Base-by-base conservation (phyloP, 2,797 vertebrate genomes). In the Micropoecilia bifurca region DNA sequence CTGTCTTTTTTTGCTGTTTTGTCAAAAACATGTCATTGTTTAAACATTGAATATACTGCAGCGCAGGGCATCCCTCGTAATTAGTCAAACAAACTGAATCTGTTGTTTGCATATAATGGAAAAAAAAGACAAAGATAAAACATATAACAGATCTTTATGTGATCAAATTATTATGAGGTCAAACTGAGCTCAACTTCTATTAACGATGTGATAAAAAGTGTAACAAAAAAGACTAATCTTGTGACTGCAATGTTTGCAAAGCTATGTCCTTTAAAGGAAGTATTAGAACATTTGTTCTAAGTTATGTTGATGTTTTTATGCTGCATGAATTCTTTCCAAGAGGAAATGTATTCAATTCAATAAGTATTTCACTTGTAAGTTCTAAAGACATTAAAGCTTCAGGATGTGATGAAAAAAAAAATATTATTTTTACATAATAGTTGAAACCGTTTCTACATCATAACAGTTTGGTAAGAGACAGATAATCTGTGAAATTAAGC, bases 11-110 rank as follows among this genome's bases (percentile, higher is more conserved):
- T 33, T n/a, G n/a, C 55, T 79, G 16, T 78, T 57, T 73, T 61
- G 59, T 61, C 39, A 80, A 69, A 61, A 46, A 30, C 33, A 30
- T 50, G 18, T 71, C 18, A 71, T 46, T 78, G 39, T 57, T 72
- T 78, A 43, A 57, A 16, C 50, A 43, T 4, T 47, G 18, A 14
- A 7, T 30, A 16, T 43, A n/a, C 10, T n/a, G 25, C 41, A 69
- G 28, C n/a, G 36, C 39, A 55, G 28, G 13, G 59, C 12, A 61
- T 30, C 47, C 46, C 14, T 48, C 48, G 16, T 47, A 47, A 68
- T 25, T 41, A 33, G 45, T 30, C 25, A 33, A 18, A 43, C 39
- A 73, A 14, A 25, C 18, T 41, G n/a, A 74, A 28, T 25, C 50
- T 41, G 36, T 68, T 68, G 8, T 41, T 68, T 68, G 3, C 39